Percentiles rank a stretch among this genome's conserved stretches.
Evolutionary conservation across 2,888 invertebrate species (phyloP).

Genomic region (Mactromeris polynyma): DNA sequence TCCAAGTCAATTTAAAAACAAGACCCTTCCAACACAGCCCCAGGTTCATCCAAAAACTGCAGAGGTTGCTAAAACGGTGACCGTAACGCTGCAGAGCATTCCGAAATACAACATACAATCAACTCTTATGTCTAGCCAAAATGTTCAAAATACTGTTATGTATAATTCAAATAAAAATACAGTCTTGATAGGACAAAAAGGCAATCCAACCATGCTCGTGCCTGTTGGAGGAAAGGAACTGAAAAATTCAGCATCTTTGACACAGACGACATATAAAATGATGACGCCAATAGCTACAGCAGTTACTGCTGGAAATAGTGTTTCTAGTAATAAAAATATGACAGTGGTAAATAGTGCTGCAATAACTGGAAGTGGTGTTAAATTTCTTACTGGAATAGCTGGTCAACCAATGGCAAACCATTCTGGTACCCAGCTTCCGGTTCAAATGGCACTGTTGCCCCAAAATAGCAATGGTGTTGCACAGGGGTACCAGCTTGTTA

Average conservation of each 20-base stretch:
- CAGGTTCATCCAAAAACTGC: constrained; percentile 32
- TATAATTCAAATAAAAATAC: constrained; percentile 52
- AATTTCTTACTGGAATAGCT: constrained; percentile 52
- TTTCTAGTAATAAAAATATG: constrained; percentile 32
- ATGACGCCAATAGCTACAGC: constrained; percentile 5
- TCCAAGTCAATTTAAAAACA: constrained; percentile 47
- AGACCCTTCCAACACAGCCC: constrained; percentile 63
- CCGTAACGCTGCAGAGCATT: constrained; percentile 26
- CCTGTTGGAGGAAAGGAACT: constrained; percentile 16
- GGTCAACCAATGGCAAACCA: constrained; percentile 47
- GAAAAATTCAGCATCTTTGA: background rate
- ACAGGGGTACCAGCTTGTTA: constrained; percentile 67
- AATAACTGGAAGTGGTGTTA: constrained; percentile 44
- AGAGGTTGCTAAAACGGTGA: constrained; percentile 15
- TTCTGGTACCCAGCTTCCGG: constrained; percentile 42
- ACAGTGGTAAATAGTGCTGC: constrained; percentile 52
- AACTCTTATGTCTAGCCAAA: constrained; percentile 25
- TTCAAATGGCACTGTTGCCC: constrained; percentile 67
- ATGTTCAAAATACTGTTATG: constrained; percentile 44
- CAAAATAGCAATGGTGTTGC: constrained; percentile 59
- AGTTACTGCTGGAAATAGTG: background rate
- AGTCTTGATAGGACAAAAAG: constrained; percentile 20
- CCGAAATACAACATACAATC: constrained; percentile 62
- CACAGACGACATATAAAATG: constrained; percentile 30
- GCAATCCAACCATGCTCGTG: constrained; percentile 10